phyloP scores from a whole-genome alignment of 2,888 invertebrate species.

The Tenthredo mesomela region DNA sequence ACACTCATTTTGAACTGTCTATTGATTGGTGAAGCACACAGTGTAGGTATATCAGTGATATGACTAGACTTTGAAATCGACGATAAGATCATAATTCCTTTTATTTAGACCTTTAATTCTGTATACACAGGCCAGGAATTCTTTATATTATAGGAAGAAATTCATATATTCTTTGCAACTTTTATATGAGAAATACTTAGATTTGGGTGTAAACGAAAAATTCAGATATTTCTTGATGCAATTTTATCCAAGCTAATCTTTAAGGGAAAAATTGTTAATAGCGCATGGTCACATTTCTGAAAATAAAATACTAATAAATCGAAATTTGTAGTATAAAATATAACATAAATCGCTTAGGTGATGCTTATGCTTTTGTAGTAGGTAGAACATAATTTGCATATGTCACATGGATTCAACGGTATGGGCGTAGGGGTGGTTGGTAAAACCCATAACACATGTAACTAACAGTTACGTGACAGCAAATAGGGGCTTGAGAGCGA shows the following conservation, averaged over 20 bases:
- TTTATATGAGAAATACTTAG: background rate
- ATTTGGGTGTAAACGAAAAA: background rate
- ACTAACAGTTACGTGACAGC: conserved; percentile 55
- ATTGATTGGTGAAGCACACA: background rate
- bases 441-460: conserved; percentile 58
- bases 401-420: background rate
- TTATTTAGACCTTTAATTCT: background rate
- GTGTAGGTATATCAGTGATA: background rate
- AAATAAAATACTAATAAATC: background rate
- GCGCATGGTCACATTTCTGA: background rate
- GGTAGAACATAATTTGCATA: conserved; percentile 27
- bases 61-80: background rate
- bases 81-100: conserved; percentile 3
- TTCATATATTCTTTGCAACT: background rate
- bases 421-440: conserved; percentile 21
- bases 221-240: background rate
- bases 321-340: background rate
- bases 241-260: background rate
- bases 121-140: too few relatives aligned
- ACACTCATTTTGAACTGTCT: background rate
- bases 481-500: conserved; percentile 51
- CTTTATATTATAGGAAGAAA: background rate
- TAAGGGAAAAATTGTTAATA: background rate
- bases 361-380: background rate
- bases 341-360: background rate